phyloP scores from a whole-genome alignment of 2,888 invertebrate genomes.

The Caradrina clavipalpis region DNA sequence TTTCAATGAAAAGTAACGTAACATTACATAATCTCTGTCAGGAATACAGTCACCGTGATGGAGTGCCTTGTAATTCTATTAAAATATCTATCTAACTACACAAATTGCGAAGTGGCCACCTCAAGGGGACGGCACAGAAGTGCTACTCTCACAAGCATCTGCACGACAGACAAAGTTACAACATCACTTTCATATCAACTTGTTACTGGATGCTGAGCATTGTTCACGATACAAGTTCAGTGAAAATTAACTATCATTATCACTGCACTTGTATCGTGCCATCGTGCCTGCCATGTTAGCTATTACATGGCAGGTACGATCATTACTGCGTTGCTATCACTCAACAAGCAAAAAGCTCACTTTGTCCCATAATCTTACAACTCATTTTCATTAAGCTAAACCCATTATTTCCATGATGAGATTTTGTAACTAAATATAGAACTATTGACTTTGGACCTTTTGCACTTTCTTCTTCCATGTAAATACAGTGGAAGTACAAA shows the following conservation, averaged over 20 bases:
- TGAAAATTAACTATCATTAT: too few relatives aligned
- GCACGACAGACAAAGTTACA: too few relatives aligned
- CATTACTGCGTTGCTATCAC: background rate
- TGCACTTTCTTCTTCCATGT: background rate
- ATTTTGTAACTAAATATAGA: background rate
- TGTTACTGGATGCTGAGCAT: background rate
- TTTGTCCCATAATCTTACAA: too few relatives aligned
- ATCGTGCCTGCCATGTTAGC: too few relatives aligned
- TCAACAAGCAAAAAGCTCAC: background rate
- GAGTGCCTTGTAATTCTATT: constrained; percentile 37
- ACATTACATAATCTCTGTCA: constrained; percentile 26
- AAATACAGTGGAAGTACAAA: constrained; percentile 37
- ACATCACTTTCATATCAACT: background rate
- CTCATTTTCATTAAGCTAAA: too few relatives aligned
- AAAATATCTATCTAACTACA: constrained; percentile 40
- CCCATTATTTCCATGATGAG: background rate
- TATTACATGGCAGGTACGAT: background rate
- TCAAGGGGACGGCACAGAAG: background rate
- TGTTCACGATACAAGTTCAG: too few relatives aligned
- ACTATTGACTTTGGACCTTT: constrained; percentile 8
- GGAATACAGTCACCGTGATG: constrained; percentile 27
- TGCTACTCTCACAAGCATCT: background rate
- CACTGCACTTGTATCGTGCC: too few relatives aligned
- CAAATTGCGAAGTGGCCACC: constrained; percentile 18
- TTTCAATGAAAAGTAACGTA: background rate